Conservation (phyloP, 2,888 invertebrate species). For the Xestia rhomboidea region DNA sequence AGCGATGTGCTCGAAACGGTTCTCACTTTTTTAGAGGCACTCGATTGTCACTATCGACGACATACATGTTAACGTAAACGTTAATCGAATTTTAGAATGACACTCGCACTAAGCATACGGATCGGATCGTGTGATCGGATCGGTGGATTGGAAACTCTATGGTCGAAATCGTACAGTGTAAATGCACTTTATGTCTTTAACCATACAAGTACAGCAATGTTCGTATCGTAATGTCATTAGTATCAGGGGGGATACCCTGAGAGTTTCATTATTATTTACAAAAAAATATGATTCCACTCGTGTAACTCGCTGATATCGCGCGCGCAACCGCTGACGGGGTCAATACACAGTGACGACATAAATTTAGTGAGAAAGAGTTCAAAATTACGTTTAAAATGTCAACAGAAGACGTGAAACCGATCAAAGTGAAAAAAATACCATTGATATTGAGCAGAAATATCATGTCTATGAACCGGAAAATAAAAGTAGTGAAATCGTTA, state of each 20-base stretch:
- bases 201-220: not conserved
- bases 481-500: slow-evolving; percentile 49
- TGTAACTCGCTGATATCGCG: not conserved
- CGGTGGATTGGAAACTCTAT: not conserved
- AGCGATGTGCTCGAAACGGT: too few species aligned
- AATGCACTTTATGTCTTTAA: not conserved
- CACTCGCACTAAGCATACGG: too few species aligned
- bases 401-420: slow-evolving; percentile 43
- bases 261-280: slow-evolving; percentile 19
- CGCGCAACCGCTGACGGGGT: not conserved
- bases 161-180: slow-evolving; percentile 44
- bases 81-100: too few species aligned
- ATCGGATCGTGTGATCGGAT: slow-evolving; percentile 5
- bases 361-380: slow-evolving; percentile 3
- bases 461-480: slow-evolving; percentile 43
- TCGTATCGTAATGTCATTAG: slow-evolving; percentile 11
- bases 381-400: slow-evolving; percentile 53
- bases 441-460: slow-evolving; percentile 55
- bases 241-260: slow-evolving; percentile 60
- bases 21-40: too few species aligned
- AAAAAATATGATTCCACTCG: slow-evolving; percentile 33
- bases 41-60: too few species aligned
- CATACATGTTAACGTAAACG: too few species aligned
- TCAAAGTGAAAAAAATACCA: slow-evolving; percentile 56
- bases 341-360: slow-evolving; percentile 37